A percentile compares a stretch with the other conserved stretches of the same genome.
Evolutionary conservation across 2,797 vertebrate genomes (phyloP).

Genomic region (Vireo griseus): DNA sequence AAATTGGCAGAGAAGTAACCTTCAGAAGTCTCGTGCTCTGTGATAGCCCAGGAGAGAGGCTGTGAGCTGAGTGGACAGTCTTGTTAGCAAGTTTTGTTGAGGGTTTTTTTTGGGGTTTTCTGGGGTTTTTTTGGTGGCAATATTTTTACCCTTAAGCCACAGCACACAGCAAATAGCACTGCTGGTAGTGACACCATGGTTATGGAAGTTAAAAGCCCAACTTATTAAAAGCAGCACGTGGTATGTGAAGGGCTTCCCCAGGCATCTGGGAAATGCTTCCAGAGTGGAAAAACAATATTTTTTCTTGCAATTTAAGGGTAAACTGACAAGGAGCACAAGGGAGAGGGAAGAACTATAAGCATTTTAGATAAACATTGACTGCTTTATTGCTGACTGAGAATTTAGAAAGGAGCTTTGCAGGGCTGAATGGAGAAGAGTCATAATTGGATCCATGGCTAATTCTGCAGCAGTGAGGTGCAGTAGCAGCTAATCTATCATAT

Average conservation of each 20-base stretch:
- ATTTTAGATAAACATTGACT: background rate
- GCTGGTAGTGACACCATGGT: background rate
- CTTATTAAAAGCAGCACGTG: background rate
- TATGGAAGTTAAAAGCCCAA: background rate
- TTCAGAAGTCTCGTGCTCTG: background rate
- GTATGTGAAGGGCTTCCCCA: background rate
- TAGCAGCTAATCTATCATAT: background rate
- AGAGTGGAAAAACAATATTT: background rate
- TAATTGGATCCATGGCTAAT: conserved; percentile 28
- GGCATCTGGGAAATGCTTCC: background rate
- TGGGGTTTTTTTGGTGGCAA: rapidly evolving
- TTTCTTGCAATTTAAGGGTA: background rate
- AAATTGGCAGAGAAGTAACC: conserved; percentile 39
- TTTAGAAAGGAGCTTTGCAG: background rate
- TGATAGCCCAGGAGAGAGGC: background rate
- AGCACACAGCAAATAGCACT: background rate
- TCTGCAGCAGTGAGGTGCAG: background rate
- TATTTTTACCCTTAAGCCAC: background rate
- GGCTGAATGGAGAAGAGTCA: background rate
- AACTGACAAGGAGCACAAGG: background rate
- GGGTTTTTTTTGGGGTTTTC: background rate
- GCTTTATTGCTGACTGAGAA: background rate
- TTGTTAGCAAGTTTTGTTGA: background rate
- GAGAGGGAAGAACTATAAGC: background rate
- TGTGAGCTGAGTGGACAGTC: background rate